Evolutionary conservation across 2,888 invertebrate species (phyloP).

Genomic region (Melinopterus prodromus): DNA sequence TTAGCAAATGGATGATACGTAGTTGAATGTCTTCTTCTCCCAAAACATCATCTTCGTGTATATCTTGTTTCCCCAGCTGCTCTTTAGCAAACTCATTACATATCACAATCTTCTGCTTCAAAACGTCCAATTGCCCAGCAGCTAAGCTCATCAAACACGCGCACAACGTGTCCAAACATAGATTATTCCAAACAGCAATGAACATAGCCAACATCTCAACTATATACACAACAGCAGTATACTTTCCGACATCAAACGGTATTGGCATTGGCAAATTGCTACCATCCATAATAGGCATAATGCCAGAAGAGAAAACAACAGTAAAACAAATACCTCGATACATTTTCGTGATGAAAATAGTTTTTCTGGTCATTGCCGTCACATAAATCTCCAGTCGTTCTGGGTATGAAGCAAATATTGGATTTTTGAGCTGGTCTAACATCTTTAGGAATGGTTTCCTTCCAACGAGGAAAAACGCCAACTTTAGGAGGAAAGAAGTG

Average conservation of each 20-base stretch:
- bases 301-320: slow-evolving; percentile 24
- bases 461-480: slow-evolving; percentile 32
- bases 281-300: slow-evolving; percentile 32
- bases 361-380: slow-evolving; percentile 14
- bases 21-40: slow-evolving; percentile 16
- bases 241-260: slow-evolving; percentile 32
- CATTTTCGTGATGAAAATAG: slow-evolving; percentile 33
- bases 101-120: slow-evolving; percentile 42
- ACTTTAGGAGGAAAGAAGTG: slow-evolving; percentile 33
- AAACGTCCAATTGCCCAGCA: slow-evolving; percentile 46
- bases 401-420: slow-evolving; percentile 36
- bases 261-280: slow-evolving; percentile 29
- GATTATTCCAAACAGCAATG: slow-evolving; percentile 44
- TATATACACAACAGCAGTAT: slow-evolving; percentile 33
- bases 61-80: not conserved
- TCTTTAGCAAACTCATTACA: slow-evolving; percentile 32
- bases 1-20: slow-evolving; percentile 12
- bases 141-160: slow-evolving; percentile 46
- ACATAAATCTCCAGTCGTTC: slow-evolving; percentile 32
- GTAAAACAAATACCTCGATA: slow-evolving; percentile 30
- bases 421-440: slow-evolving; percentile 32
- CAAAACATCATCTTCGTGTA: not conserved
- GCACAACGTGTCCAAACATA: slow-evolving; percentile 48
- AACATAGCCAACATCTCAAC: slow-evolving; percentile 40
- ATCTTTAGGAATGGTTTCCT: slow-evolving; percentile 35